A percentile compares a stretch with the other conserved stretches of the same genome.
phyloP scores from a whole-genome alignment of 2,888 invertebrate genomes.

The Pristionchus fissidentatus region DNA sequence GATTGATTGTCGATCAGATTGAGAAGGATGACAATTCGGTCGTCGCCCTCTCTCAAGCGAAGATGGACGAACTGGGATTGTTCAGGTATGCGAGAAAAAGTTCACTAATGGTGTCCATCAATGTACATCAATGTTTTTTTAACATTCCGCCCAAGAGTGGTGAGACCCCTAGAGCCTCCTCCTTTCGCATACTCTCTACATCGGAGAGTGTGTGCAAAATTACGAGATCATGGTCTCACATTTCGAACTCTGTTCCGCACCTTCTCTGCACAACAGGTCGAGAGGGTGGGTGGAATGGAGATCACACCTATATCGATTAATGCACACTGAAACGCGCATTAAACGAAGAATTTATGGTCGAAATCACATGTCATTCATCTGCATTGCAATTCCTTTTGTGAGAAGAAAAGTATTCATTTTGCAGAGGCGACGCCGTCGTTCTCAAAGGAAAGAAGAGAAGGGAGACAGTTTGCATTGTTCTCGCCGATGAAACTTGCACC shows the following conservation, averaged over 20 bases:
- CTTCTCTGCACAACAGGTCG: too few species aligned
- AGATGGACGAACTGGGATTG: slow-evolving; percentile 97
- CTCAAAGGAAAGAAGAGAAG: slow-evolving; percentile 96
- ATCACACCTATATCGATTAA: too few species aligned
- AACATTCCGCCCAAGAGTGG: not conserved
- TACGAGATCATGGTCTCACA: too few species aligned
- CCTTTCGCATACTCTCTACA: too few species aligned
- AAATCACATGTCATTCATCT: too few species aligned
- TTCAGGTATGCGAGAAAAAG: slow-evolving; percentile 85
- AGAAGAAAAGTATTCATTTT: not conserved
- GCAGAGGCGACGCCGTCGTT: slow-evolving; percentile 90
- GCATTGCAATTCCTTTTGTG: too few species aligned
- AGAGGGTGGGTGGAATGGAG: too few species aligned
- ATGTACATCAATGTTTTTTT: not conserved
- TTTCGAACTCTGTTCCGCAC: too few species aligned
- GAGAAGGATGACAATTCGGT: slow-evolving; percentile 98
- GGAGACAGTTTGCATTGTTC: slow-evolving; percentile 95
- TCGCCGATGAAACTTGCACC: slow-evolving; percentile 94
- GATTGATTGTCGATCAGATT: slow-evolving; percentile 95
- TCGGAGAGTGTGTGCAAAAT: too few species aligned
- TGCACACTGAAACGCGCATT: too few species aligned
- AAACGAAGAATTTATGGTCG: too few species aligned
- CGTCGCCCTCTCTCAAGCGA: slow-evolving; percentile 94
- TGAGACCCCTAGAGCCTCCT: too few species aligned
- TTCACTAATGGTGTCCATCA: not conserved